phyloP scores from a whole-genome alignment of 2,888 invertebrate species.

The Saturnia japonica region DNA sequence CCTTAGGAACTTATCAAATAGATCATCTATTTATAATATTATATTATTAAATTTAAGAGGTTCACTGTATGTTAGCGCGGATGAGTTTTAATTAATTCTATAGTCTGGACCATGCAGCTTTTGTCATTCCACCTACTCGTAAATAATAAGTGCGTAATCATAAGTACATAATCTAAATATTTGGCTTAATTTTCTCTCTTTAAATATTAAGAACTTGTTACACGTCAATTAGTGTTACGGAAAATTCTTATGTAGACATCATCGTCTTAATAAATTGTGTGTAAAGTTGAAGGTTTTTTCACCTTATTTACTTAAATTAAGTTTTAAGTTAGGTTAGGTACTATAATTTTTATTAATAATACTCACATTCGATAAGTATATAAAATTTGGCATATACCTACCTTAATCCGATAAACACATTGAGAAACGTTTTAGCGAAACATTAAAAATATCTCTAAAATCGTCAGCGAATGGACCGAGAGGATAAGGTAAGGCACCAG shows the following conservation, averaged over 20 bases:
- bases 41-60: conserved; percentile 4
- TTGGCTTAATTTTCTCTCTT: conserved; percentile 60
- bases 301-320: conserved; percentile 53
- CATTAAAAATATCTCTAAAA: background rate
- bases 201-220: conserved; percentile 40
- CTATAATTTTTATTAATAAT: background rate
- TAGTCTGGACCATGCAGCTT: background rate
- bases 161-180: conserved; percentile 50
- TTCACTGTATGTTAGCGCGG: background rate
- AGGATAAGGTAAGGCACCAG: conserved; percentile 46
- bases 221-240: conserved; percentile 54
- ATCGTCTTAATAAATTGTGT: conserved; percentile 71
- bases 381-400: background rate
- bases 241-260: conserved; percentile 60
- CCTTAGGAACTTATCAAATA: background rate
- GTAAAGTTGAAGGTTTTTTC: conserved; percentile 53
- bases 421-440: background rate
- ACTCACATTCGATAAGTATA: background rate
- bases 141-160: conserved; percentile 18
- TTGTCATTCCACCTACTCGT: background rate
- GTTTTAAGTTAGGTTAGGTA: background rate
- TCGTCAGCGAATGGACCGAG: background rate
- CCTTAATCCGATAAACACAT: background rate
- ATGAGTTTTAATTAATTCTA: background rate
- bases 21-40: background rate